These are phyloP conservation scores for Threskiornis aethiopicus DNA, from an alignment of 2,797 vertebrate species.

Conservation along the genomic window DNA sequence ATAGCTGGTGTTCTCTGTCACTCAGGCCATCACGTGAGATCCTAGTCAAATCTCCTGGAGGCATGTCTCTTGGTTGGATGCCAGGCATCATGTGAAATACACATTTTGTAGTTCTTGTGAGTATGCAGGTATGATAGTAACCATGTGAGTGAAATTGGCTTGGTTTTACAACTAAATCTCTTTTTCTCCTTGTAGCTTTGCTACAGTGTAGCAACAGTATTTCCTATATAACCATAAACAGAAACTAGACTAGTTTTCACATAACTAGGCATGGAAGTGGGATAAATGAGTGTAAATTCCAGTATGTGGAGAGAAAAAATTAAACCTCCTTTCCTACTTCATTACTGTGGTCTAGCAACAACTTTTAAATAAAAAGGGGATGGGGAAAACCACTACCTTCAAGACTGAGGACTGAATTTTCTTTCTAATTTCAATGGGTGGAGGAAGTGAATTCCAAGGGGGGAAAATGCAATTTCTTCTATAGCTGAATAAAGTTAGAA, in stretches of 20 bases:
- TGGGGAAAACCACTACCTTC: neutral
- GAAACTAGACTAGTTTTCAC: neutral
- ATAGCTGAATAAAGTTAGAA: neutral
- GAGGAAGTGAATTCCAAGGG: neutral
- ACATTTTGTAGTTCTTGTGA: rapidly evolving
- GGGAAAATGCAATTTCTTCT: neutral
- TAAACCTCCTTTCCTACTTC: neutral
- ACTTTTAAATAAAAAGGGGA: neutral
- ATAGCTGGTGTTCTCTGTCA: neutral
- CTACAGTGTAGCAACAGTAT: neutral
- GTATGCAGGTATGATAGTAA: rapidly evolving
- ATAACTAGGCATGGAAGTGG: rapidly evolving
- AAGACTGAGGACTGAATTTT: neutral
- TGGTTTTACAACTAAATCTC: neutral
- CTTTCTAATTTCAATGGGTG: neutral
- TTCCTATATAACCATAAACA: neutral
- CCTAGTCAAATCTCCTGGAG: too few species aligned
- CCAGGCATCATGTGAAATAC: neutral
- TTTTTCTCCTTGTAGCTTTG: neutral
- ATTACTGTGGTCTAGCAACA: neutral
- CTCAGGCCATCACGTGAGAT: rapidly evolving
- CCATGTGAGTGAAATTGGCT: rapidly evolving
- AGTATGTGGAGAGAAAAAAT: neutral
- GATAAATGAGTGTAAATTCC: neutral
- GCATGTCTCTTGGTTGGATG: neutral